These are phyloP conservation scores for Stomatorhinus walkeri DNA, from an alignment of 2,797 vertebrate species.

Conservation along the genomic window DNA sequence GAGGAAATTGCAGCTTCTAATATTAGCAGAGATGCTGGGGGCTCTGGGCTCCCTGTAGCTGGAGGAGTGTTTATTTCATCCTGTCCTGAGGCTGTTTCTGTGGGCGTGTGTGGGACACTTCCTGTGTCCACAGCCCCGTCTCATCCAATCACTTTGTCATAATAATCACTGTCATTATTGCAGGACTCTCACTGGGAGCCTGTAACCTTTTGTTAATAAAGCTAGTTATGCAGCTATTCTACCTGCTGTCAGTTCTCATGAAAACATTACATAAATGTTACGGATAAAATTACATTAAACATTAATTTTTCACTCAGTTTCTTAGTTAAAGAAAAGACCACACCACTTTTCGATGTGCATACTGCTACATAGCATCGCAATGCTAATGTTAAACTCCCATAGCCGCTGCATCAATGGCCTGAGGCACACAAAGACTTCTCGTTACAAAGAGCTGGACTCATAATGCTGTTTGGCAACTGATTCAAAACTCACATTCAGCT, in stretches of 20 bases:
- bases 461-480: background rate
- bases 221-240: background rate
- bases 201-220: background rate
- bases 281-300: background rate
- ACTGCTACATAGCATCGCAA: background rate
- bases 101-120: slow-evolving; percentile 26
- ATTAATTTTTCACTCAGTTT: background rate
- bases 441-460: background rate
- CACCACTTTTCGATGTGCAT: background rate
- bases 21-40: slow-evolving; percentile 59
- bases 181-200: background rate
- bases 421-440: background rate
- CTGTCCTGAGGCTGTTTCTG: slow-evolving; percentile 44
- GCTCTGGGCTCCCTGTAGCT: slow-evolving; percentile 45
- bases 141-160: slow-evolving; percentile 33
- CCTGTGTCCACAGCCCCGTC: slow-evolving; percentile 21
- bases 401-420: background rate
- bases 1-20: slow-evolving; percentile 66
- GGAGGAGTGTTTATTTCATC: slow-evolving; percentile 52
- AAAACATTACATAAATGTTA: background rate
- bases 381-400: background rate
- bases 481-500: background rate
- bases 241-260: background rate
- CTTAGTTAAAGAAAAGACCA: background rate
- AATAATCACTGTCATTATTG: background rate